Percentiles rank a stretch among this genome's conserved stretches.
Conservation (phyloP, 2,888 invertebrate species). For the Sphaerophoria rueppellii region DNA sequence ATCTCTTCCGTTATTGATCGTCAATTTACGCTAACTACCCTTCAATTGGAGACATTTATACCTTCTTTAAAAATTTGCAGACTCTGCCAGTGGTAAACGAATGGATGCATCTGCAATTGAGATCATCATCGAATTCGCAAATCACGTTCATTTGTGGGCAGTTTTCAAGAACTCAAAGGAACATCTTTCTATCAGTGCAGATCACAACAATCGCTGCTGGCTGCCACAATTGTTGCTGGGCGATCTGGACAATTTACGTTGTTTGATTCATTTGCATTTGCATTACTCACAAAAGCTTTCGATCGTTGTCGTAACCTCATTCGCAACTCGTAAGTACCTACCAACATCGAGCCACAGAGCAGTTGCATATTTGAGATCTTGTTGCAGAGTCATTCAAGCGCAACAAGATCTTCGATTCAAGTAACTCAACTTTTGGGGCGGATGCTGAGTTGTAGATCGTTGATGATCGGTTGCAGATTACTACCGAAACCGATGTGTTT, state of each 20-base stretch:
- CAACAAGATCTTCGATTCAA: constrained; percentile 56
- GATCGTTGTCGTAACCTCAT: constrained; percentile 47
- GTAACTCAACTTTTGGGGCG: constrained; percentile 67
- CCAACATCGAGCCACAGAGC: background rate
- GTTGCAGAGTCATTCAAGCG: constrained; percentile 64
- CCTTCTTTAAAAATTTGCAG: constrained; percentile 44
- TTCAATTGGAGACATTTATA: constrained; percentile 70
- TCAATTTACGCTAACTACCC: constrained; percentile 71
- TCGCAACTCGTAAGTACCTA: constrained; percentile 12
- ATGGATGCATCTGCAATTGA: constrained; percentile 62
- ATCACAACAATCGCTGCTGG: constrained; percentile 22
- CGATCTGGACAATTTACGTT: constrained; percentile 67
- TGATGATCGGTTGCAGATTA: constrained; percentile 67
- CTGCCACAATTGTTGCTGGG: constrained; percentile 8
- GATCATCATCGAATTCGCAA: constrained; percentile 68
- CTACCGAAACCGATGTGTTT: constrained; percentile 43
- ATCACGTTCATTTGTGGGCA: constrained; percentile 71
- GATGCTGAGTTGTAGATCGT: constrained; percentile 63
- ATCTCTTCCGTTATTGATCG: constrained; percentile 67
- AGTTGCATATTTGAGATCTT: constrained; percentile 45
- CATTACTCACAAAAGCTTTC: constrained; percentile 52
- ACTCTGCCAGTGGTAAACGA: background rate
- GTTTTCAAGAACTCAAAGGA: constrained; percentile 30
- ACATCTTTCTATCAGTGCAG: constrained; percentile 46
- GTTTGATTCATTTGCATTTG: constrained; percentile 65